Evolutionary conservation across 2,113 vertebrate species (phyloP).

Genomic region (Stigmatopora argus): DNA sequence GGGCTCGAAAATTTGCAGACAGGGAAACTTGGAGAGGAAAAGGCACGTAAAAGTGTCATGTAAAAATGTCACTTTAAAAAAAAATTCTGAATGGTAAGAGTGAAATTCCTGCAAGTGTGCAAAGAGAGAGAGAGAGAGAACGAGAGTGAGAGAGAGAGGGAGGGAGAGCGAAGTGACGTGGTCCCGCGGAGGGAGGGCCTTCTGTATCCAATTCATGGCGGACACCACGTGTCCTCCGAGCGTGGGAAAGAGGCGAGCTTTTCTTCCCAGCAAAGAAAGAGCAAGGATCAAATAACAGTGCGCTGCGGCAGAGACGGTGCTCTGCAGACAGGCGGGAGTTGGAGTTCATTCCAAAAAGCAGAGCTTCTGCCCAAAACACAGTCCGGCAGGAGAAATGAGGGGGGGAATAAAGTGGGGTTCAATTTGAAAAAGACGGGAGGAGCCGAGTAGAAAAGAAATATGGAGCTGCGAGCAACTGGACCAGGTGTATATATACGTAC

Average conservation of each 20-base stretch:
- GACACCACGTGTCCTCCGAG: slow-evolving; percentile 88
- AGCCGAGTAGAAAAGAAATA: neutral
- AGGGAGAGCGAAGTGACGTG: slow-evolving; percentile 58
- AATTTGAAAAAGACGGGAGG: neutral
- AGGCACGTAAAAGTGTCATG: slow-evolving; percentile 9
- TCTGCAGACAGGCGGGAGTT: slow-evolving; percentile 12
- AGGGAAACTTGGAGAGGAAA: neutral
- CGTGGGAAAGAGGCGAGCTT: slow-evolving; percentile 98
- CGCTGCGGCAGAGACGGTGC: slow-evolving; percentile 54
- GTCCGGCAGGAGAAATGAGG: neutral
- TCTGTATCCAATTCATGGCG: slow-evolving; percentile 83
- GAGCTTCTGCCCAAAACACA: neutral
- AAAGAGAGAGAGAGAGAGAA: slow-evolving; percentile 9
- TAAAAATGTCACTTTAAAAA: neutral
- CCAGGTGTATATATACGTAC: slow-evolving; percentile 35
- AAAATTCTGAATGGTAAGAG: slow-evolving; percentile 1
- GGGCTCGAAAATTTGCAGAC: no score
- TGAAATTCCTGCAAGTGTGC: slow-evolving; percentile 10
- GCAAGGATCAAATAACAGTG: slow-evolving; percentile 79
- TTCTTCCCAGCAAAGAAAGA: slow-evolving; percentile 95
- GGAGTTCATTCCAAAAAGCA: neutral
- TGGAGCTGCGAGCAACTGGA: slow-evolving; percentile 53
- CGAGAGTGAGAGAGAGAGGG: slow-evolving; percentile 35
- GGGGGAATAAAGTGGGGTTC: slow-evolving; percentile 19
- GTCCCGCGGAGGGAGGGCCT: slow-evolving; percentile 75